Conservation (phyloP, 2,888 invertebrate species). For the Ommatoiulus sabulosus region DNA sequence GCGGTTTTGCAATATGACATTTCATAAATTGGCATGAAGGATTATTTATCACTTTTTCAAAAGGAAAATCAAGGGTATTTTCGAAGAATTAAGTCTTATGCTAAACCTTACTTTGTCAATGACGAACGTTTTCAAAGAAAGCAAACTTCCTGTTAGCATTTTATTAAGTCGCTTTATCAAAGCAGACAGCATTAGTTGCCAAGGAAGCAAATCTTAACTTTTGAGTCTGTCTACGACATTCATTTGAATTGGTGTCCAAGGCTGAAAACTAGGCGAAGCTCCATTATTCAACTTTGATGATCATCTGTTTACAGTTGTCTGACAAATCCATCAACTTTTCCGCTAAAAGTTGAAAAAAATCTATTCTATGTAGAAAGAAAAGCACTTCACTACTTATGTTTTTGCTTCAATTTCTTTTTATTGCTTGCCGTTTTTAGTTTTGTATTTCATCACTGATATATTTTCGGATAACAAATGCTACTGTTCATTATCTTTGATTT, state of each 20-base stretch:
- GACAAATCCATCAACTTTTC: neutral
- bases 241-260: neutral
- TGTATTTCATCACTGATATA: neutral
- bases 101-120: no score
- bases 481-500: neutral
- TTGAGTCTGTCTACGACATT: no score
- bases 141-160: no score
- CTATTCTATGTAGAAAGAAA: neutral
- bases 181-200: no score
- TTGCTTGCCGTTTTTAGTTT: neutral
- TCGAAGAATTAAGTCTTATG: no score
- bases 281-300: neutral
- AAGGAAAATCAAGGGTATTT: no score
- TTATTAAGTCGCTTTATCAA: no score
- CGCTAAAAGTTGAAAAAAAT: no score
- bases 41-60: no score
- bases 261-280: neutral
- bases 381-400: neutral
- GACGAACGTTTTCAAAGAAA: no score
- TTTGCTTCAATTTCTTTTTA: neutral
- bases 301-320: neutral
- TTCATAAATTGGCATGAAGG: no score
- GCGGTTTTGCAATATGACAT: no score
- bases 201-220: neutral
- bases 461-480: neutral